Evolutionary conservation across 2,888 invertebrate genomes (phyloP), one percentile per base, ranked within the genome.

Genomic region (Ophion ellenae): DNA sequence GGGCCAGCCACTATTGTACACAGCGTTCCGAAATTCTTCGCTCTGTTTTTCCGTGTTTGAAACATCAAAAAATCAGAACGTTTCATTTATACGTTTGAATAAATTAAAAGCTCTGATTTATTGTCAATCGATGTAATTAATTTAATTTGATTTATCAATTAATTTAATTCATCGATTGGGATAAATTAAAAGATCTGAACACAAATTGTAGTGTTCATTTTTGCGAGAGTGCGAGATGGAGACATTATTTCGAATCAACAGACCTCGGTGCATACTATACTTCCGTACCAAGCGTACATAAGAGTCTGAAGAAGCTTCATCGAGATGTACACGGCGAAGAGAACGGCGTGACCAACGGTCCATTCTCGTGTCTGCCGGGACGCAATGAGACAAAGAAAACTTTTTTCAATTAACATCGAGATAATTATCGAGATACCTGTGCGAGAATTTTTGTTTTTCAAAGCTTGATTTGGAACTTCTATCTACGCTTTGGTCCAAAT

Each of bases 1-100:
- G 4, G 87, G 70, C 92, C 92, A 92, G 5, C 81, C 45, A 7
- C 88, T 81, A 5, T 83, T 86, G 74, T 90, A 92, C 14, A 90
- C 87, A 1, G 90, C 88, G n/a, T 83, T 67, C 5, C 87, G 70
- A 67, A 91, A 89, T 3, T 70, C 32, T 53, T 89, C 89, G 61
- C 90, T 91, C 91, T 91, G 66, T 24, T 69, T 45, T 17, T 2
- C 17, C 36, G 6, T 5, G 17, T 32, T 40, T 40, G n/a, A 67
- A 9, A 64, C 24, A 61, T 61, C 61, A 10, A 28, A 32, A 32
- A 53, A 14, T 14, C 53, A 14, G 11, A 10, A 28, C 28, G 32
- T 64, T 64, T 36, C 7, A 36, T 64, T 64, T 64, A 17, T 53
- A 4, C 20, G 4, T 32, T 32, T 4, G 32, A 32, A 32, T 32